These are phyloP conservation scores for Sturnira hondurensis DNA, from an alignment of 2,113 vertebrate species.

Conservation along the genomic window DNA sequence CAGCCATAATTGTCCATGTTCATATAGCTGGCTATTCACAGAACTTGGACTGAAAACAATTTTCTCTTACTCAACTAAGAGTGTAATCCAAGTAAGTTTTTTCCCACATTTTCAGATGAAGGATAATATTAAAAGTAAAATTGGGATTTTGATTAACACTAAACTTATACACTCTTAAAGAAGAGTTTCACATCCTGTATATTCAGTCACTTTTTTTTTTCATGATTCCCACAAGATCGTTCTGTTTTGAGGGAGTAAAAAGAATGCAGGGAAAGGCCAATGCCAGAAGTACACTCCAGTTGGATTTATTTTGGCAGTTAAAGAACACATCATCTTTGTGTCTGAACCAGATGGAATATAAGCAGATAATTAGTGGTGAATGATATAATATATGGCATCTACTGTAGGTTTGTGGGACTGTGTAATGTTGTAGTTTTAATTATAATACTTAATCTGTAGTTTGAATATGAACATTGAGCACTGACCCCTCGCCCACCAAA, in stretches of 20 bases:
- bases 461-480: constrained; percentile 25
- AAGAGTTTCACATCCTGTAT: background rate
- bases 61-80: background rate
- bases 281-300: background rate
- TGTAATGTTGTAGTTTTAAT: constrained; percentile 31
- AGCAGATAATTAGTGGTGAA: constrained; percentile 13
- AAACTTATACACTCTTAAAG: constrained; percentile 25
- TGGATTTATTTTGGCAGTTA: constrained; percentile 15
- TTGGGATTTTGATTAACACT: background rate
- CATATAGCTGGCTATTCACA: background rate
- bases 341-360: background rate
- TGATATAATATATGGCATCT: constrained; percentile 4
- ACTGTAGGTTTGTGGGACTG: background rate
- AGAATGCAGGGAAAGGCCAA: background rate
- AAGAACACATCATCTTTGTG: background rate
- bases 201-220: background rate
- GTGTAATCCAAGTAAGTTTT: background rate
- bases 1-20: background rate
- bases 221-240: background rate
- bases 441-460: constrained; percentile 7
- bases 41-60: background rate
- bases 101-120: background rate
- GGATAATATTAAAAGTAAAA: background rate
- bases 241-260: constrained; percentile 23
- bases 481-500: background rate